Base-by-base conservation (phyloP, 2,888 invertebrate species). In the Caenorhabditis doughertyi region DNA sequence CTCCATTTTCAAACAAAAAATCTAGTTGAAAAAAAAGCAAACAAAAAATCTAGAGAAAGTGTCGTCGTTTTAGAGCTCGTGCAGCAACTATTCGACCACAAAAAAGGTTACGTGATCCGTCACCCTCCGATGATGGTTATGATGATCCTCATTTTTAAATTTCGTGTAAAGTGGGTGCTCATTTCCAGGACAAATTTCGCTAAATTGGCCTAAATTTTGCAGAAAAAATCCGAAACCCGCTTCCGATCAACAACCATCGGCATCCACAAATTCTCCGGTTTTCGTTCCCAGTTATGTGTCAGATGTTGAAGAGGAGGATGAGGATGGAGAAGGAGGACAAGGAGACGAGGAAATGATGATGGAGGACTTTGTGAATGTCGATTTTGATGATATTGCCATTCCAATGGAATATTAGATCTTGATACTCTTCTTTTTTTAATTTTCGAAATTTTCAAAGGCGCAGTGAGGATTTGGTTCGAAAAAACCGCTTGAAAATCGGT, bases 51-150 rank as follows among this genome's bases (percentile, higher is more conserved):
- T 47, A 47, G 44, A 64, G 25, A 62, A 44, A 23, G 9, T 47
- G 27, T 2, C 39, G 39, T 16, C 16, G 16, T 65, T 65, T 35
- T 76, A 76, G 65, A 65, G 49, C 56, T 49, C 47, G 56, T 18
- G 58, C 49, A 47, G 29, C 51, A 35, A 35, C 27, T 21, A 67
- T 62, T 29, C 62, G 77, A 55, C 67, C 68, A 16, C 58, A 51
- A 70, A 77, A 77, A 49, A 51, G 68, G 70, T 68, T 47, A 9
- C 77, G 77, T 51, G 77, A 58, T n/a, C 13, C 56, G 39, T 32
- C n/a, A n/a, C n/a, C n/a, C n/a, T n/a, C 51, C 32, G 62, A 70
- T 53, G 68, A 70, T 49, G 77, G 51, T 44, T 60, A 62, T 53
- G 62, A 77, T 29, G 60, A 53, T n/a, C n/a, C n/a, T n/a, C n/a